Evolutionary conservation across 1,140 invertebrate genomes (phyloP).

Genomic region (Xylocopa sonorina): DNA sequence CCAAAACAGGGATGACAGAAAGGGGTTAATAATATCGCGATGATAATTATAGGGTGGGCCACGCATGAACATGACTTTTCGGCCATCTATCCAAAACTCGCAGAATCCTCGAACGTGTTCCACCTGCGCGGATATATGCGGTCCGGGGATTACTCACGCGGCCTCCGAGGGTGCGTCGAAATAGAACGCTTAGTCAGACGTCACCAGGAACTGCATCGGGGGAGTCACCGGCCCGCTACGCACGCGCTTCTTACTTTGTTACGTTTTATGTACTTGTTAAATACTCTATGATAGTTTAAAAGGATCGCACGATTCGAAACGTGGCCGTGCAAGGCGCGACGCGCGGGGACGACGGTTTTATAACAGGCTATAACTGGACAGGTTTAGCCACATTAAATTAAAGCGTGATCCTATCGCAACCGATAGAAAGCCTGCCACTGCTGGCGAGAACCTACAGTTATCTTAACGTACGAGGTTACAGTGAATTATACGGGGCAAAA

Average conservation of each 20-base stretch:
- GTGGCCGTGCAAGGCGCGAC: not conserved
- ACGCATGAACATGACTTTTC: constrained; percentile 49
- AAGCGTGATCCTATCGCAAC: constrained; percentile 34
- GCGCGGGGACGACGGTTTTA: not conserved
- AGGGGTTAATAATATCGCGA: constrained; percentile 41
- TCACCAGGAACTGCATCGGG: constrained; percentile 62
- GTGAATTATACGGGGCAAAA: not conserved
- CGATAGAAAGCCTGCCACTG: not conserved
- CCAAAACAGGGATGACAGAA: constrained; percentile 12
- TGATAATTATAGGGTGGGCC: constrained; percentile 46
- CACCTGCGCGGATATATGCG: constrained; percentile 63
- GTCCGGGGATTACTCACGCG: constrained; percentile 67
- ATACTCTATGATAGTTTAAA: constrained; percentile 23
- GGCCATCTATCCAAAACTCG: constrained; percentile 66
- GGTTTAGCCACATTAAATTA: constrained; percentile 30
- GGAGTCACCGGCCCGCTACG: constrained; percentile 55
- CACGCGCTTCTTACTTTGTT: constrained; percentile 52
- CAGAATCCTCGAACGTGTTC: constrained; percentile 65
- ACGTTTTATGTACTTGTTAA: constrained; percentile 51
- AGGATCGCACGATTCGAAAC: constrained; percentile 19
- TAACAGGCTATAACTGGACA: constrained; percentile 7
- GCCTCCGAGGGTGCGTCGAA: constrained; percentile 65
- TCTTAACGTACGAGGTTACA: constrained; percentile 4
- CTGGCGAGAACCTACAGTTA: constrained; percentile 1
- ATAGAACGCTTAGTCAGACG: constrained; percentile 75